These are phyloP conservation scores for Lophius americanus DNA, from an alignment of 2,797 vertebrate genomes.

Conservation along the genomic window DNA sequence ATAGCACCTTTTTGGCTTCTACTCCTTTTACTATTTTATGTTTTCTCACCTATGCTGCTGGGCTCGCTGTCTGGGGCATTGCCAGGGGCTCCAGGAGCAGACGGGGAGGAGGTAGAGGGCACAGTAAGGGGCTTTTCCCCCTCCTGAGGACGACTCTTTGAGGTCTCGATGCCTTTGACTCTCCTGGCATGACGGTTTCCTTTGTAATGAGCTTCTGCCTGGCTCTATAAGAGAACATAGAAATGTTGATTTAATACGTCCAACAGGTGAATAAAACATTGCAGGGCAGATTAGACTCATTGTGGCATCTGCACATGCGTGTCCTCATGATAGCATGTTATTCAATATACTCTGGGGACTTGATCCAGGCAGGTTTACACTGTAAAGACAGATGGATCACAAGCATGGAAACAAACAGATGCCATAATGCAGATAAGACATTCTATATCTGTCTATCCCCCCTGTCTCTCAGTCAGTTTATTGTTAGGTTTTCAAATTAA, in stretches of 20 bases:
- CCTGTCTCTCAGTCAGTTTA: not conserved
- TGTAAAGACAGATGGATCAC: slow-evolving; percentile 47
- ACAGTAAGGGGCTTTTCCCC: slow-evolving; percentile 81
- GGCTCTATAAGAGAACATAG: slow-evolving; percentile 80
- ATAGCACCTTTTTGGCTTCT: not conserved
- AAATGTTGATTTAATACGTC: slow-evolving; percentile 14
- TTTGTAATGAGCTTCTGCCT: slow-evolving; percentile 96
- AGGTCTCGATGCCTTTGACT: slow-evolving; percentile 94
- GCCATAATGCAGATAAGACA: slow-evolving; percentile 24
- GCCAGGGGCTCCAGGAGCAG: slow-evolving; percentile 68
- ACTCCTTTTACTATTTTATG: slow-evolving; percentile 10
- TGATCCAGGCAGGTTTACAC: slow-evolving; percentile 44
- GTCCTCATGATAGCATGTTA: slow-evolving; percentile 38
- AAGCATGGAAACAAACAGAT: slow-evolving; percentile 27
- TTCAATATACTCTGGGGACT: slow-evolving; percentile 52
- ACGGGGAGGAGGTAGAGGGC: slow-evolving; percentile 76
- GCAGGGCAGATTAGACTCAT: slow-evolving; percentile 18
- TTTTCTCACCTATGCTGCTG: slow-evolving; percentile 78
- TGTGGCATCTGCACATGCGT: slow-evolving; percentile 16
- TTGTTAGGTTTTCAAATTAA: slow-evolving; percentile 14
- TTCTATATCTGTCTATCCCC: not conserved
- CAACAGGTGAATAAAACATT: slow-evolving; percentile 47
- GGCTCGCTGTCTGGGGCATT: slow-evolving; percentile 67
- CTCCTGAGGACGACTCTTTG: slow-evolving; percentile 89
- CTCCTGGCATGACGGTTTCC: slow-evolving; percentile 93